phyloP scores from a whole-genome alignment of 1,140 invertebrate genomes.

The Thaumatotibia leucotreta region DNA sequence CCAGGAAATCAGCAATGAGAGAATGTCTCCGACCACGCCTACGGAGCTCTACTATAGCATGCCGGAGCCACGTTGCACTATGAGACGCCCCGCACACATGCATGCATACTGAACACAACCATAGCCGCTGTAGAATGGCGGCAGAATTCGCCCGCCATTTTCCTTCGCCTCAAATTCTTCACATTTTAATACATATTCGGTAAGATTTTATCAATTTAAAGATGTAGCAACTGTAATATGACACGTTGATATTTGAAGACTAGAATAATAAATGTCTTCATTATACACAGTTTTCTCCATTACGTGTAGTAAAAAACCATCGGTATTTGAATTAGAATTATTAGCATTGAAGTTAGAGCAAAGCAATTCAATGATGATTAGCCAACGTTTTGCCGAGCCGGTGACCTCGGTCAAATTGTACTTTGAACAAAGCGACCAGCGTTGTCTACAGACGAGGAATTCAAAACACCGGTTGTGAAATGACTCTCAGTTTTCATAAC shows the following conservation, averaged over 20 bases:
- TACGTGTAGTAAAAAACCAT: not conserved
- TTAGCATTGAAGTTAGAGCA: slow-evolving; percentile 9
- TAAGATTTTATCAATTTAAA: not conserved
- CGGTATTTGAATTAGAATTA: slow-evolving; percentile 20
- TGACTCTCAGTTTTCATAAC: slow-evolving; percentile 24
- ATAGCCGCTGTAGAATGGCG: slow-evolving; percentile 27
- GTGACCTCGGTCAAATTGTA: slow-evolving; percentile 62
- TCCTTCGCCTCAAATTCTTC: slow-evolving; percentile 14
- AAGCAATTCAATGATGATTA: slow-evolving; percentile 48
- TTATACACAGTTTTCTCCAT: not conserved
- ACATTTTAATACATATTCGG: not conserved
- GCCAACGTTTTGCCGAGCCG: slow-evolving; percentile 50
- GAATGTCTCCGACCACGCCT: slow-evolving; percentile 49
- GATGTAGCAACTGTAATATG: not conserved
- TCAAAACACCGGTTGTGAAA: slow-evolving; percentile 27
- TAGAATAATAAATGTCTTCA: not conserved
- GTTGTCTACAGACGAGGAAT: slow-evolving; percentile 26
- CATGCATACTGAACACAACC: slow-evolving; percentile 23
- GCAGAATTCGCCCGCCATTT: slow-evolving; percentile 39
- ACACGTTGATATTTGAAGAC: too few species aligned
- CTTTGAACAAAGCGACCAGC: slow-evolving; percentile 52
- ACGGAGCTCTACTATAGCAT: slow-evolving; percentile 37
- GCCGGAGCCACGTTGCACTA: slow-evolving; percentile 40
- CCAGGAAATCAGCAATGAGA: slow-evolving; percentile 44
- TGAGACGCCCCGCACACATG: slow-evolving; percentile 28